Base-by-base conservation (phyloP, 2,888 invertebrate genomes). In the Bunonema sp. region DNA sequence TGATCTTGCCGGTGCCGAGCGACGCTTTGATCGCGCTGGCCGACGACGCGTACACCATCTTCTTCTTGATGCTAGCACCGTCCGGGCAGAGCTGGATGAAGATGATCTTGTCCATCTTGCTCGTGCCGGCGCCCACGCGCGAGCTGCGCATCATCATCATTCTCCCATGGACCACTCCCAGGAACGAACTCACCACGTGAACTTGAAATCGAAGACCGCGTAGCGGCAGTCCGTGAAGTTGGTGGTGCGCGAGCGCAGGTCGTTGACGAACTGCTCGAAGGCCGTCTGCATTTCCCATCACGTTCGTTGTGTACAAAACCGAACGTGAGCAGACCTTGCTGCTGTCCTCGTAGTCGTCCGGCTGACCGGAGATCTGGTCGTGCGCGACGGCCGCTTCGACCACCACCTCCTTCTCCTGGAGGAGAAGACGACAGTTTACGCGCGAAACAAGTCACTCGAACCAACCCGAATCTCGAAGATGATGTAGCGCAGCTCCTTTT, bases 11-110 rank as follows among this genome's bases (percentile, higher is more conserved):
- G 30, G 67, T 66, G 42, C 68, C 86, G 71, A 97, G 77, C 48
- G 88, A 84, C 73, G 87, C 86, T 78, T 89, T 91, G 72, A 97
- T 78, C 69, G 89, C 89, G 74, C 89, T 88, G 70, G 93, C 93
- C 64, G 89, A 89, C 78, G 88, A 88, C 72, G 78, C 79, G 74
- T 81, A 80, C 70, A 80, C 75, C 80, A 80, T 80, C 75, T 80
- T 80, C 77, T 80, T 79, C 74, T 79, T 80, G 59, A 82, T 79
- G 77, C 85, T 86, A 67, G 93, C 88, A 72, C 84, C 85, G 76
- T 93, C 91, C 34, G 91, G 91, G 79, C 89, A 88, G 71, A 88
- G 88, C 71, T 85, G 85, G 84, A 91, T 86, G 71, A 89, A 80
- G 79, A 91, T 85, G 64, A 89, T 77, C 74, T 89, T 89, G 75